phyloP scores from a whole-genome alignment of 2,113 vertebrate genomes.

The Ranitomeya variabilis region DNA sequence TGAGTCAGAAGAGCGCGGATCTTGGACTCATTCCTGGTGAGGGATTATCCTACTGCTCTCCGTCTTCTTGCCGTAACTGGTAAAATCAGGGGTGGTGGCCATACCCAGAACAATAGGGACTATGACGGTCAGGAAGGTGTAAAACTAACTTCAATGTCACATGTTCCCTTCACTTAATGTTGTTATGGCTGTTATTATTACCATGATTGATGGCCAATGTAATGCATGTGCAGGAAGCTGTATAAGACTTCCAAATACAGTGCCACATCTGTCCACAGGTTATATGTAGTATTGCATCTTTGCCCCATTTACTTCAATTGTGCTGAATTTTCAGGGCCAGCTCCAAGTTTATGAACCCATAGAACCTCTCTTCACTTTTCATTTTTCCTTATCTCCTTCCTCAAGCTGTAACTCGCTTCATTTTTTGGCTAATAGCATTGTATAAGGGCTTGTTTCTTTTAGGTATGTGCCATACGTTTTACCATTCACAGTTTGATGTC shows the following conservation, averaged over 20 bases:
- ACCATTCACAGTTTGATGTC: too few species aligned
- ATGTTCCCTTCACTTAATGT: background rate
- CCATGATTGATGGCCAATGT: background rate
- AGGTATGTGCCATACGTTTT: too few species aligned
- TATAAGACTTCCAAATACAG: background rate
- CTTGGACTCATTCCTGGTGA: slow-evolving; percentile 13
- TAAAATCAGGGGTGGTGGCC: background rate
- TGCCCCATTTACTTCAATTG: too few species aligned
- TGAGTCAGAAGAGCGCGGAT: slow-evolving; percentile 3
- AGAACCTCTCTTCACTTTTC: too few species aligned
- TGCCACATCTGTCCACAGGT: too few species aligned
- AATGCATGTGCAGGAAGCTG: background rate
- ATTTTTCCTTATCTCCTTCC: too few species aligned
- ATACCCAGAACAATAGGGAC: background rate
- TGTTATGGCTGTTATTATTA: background rate
- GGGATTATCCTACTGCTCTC: background rate
- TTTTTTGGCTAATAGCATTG: too few species aligned
- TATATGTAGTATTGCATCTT: too few species aligned
- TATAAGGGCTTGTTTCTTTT: too few species aligned
- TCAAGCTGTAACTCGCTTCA: too few species aligned
- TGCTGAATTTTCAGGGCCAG: too few species aligned
- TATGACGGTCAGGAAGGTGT: background rate
- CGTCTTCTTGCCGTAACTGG: slow-evolving; percentile 28
- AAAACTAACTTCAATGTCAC: slow-evolving; percentile 3
- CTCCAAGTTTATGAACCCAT: too few species aligned